phyloP scores from a whole-genome alignment of 2,113 vertebrate species.

The Centropus bengalensis region DNA sequence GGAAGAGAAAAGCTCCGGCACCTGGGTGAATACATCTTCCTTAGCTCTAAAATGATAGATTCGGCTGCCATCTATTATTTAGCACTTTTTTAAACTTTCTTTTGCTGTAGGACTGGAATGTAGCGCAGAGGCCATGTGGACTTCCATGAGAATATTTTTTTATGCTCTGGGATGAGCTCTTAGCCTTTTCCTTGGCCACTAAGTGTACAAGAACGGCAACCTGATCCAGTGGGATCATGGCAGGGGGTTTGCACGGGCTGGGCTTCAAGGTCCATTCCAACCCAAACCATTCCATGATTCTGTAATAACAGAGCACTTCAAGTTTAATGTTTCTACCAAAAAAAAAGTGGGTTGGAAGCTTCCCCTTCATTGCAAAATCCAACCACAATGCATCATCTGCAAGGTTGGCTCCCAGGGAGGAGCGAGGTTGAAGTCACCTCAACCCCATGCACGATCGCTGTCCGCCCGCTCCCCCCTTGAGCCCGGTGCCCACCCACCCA shows the following conservation, averaged over 20 bases:
- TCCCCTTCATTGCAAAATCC: background rate
- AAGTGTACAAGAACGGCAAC: no score
- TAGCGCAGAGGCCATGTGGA: background rate
- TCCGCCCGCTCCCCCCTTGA: background rate
- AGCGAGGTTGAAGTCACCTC: background rate
- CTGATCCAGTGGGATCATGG: no score
- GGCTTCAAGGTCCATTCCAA: no score
- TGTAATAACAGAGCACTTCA: background rate
- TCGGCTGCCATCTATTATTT: background rate
- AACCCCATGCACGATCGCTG: fast-evolving
- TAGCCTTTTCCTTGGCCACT: background rate
- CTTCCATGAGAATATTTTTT: background rate
- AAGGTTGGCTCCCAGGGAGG: background rate
- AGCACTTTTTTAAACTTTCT: background rate
- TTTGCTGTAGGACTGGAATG: background rate
- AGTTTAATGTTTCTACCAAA: background rate
- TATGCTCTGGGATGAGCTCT: background rate
- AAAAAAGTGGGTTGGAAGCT: background rate
- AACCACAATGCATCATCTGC: background rate
- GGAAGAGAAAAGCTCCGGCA: background rate
- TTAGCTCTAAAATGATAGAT: background rate
- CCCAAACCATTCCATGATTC: no score
- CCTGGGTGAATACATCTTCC: background rate
- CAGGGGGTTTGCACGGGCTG: no score
- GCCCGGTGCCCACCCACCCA: background rate